A percentile compares a stretch with the other conserved stretches of the same genome.
Evolutionary conservation across 2,888 invertebrate genomes (phyloP).

Genomic region (Pilophorus perplexus): DNA sequence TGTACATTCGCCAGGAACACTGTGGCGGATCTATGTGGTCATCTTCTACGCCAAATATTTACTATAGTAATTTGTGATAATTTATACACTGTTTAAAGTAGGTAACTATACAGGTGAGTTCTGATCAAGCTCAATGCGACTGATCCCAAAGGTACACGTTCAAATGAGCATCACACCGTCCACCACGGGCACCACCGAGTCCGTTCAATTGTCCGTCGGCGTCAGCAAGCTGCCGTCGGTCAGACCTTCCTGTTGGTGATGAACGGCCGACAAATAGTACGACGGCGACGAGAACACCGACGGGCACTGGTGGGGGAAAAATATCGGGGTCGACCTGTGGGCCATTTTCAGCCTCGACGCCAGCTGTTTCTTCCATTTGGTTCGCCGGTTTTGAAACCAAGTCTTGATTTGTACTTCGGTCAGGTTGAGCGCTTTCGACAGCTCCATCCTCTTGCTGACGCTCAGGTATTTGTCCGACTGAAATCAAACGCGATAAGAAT

Average conservation of each 20-base stretch:
- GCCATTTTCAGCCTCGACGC: conserved; percentile 55
- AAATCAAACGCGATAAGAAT: not conserved
- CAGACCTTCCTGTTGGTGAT: not conserved
- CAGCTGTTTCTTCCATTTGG: conserved; percentile 96
- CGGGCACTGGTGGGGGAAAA: conserved; percentile 35
- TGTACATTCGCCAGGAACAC: too few relatives aligned
- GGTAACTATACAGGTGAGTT: too few relatives aligned
- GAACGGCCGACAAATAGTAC: conserved; percentile 22
- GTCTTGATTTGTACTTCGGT: conserved; percentile 97
- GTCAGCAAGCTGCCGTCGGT: not conserved
- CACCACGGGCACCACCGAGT: too few relatives aligned
- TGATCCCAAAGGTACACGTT: too few relatives aligned
- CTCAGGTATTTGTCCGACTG: conserved; percentile 91
- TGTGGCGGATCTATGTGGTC: too few relatives aligned
- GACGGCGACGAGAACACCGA: conserved; percentile 18
- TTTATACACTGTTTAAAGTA: too few relatives aligned
- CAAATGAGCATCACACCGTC: too few relatives aligned
- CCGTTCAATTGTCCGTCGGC: conserved; percentile 3
- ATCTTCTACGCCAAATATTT: too few relatives aligned
- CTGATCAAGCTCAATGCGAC: too few relatives aligned
- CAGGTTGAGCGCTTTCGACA: conserved; percentile 81
- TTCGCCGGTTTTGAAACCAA: conserved; percentile 93
- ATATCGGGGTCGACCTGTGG: conserved; percentile 25
- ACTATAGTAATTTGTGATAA: too few relatives aligned
- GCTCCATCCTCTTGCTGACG: conserved; percentile 90